Base-by-base conservation (phyloP, 2,113 vertebrate genomes). In the Hippocampus zosterae region DNA sequence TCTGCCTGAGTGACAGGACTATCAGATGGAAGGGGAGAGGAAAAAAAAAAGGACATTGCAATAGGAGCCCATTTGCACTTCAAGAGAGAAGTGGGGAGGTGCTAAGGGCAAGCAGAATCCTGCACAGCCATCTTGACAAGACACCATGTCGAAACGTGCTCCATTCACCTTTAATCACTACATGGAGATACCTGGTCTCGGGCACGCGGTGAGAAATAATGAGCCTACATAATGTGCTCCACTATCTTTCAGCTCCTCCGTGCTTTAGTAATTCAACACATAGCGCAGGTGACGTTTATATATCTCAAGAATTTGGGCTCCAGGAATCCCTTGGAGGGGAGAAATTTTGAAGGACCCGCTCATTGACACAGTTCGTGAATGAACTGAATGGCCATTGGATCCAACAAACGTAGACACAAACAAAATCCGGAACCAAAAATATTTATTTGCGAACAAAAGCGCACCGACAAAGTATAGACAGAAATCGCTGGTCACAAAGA, bases 11-110 rank as follows among this genome's bases (percentile, higher is more conserved):
- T 83, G 83, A 82, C 79, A 81, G 73, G 70, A 61, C 63, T 75
- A 78, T 71, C 68, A 69, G 79, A 76, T 70, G 55, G 74, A 83
- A 76, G 40, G 68, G 67, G 66, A 72, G 67, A 69, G 64, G 25
- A 63, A 67, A 65, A 41, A 56, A 65, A 63, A 57, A 75, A 67
- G 67, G 73, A 72, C 74, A 79, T 67, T 83, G 83, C 78, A 65
- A 73, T 75, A 76, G 69, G 84, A 88, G 70, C 67, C 79, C 72
- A 91, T 92, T 92, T 91, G 87, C 88, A 91, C 91, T 89, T 91
- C 89, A 92, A 90, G 87, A 87, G 88, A 77, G 74, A 82, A 80
- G 82, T 72, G 27, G 72, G 82, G 77, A 87, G 80, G 79, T 81
- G 84, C 69, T 76, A 74, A 84, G 80, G 83, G 85, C 78, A 69